Evolutionary conservation across 2,888 invertebrate species (phyloP).

Genomic region (Ophioninae sp.): DNA sequence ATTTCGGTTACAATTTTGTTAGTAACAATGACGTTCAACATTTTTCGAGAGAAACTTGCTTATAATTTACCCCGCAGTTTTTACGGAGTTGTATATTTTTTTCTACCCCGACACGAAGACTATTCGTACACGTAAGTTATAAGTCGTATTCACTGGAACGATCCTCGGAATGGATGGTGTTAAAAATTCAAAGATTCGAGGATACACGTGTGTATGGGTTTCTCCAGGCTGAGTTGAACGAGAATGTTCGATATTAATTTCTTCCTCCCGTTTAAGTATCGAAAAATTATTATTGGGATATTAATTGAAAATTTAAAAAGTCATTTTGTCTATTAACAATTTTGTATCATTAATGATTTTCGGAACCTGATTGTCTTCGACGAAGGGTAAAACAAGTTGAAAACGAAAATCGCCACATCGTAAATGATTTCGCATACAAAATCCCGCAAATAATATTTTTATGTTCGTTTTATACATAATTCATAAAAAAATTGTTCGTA

Average conservation of each 20-base stretch:
- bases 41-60: too few relatives aligned
- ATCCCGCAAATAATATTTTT: neutral
- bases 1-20: too few relatives aligned
- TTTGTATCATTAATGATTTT: neutral
- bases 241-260: neutral
- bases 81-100: neutral
- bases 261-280: neutral
- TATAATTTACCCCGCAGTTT: neutral
- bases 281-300: neutral
- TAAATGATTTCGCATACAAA: neutral
- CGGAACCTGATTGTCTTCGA: neutral
- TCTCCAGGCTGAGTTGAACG: neutral
- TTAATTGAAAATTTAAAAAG: neutral
- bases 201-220: neutral
- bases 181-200: neutral
- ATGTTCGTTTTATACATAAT: neutral
- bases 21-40: too few relatives aligned
- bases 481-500: neutral
- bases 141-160: neutral
- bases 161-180: neutral
- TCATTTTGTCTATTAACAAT: neutral
- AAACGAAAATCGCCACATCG: neutral
- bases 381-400: neutral
- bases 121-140: slow-evolving; percentile 2
- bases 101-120: neutral